These are phyloP conservation scores for Oeneis ivallda DNA, from an alignment of 2,888 invertebrate genomes.

Conservation along the genomic window DNA sequence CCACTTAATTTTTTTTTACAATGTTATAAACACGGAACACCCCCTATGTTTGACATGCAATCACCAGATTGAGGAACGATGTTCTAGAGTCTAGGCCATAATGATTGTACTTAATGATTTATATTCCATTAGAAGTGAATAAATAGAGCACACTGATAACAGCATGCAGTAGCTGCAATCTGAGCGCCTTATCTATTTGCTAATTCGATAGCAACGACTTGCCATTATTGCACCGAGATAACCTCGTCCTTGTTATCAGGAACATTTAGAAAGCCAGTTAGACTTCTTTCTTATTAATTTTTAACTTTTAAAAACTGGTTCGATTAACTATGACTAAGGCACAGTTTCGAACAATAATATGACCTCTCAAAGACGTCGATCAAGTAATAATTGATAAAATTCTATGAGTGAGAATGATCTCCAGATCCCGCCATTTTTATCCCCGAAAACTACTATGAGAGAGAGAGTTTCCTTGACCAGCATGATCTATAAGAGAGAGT, in stretches of 20 bases:
- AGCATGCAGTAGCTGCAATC: conserved; percentile 17
- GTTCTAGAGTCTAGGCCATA: conserved; percentile 5
- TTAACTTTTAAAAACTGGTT: too few relatives aligned
- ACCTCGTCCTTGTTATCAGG: conserved; percentile 9
- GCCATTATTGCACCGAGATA: conserved; percentile 11
- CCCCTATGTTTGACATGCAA: background rate
- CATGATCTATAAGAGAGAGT: too few relatives aligned
- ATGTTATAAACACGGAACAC: background rate
- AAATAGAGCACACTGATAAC: conserved; percentile 14
- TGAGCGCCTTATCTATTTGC: conserved; percentile 13
- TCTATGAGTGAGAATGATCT: too few relatives aligned
- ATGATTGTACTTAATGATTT: background rate
- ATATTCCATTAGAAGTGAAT: conserved; percentile 1
- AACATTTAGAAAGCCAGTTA: conserved; percentile 1
- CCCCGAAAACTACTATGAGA: too few relatives aligned
- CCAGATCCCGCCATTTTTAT: too few relatives aligned
- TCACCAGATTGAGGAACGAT: background rate
- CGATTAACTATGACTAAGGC: too few relatives aligned
- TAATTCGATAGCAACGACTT: conserved; percentile 10
- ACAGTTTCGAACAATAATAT: too few relatives aligned
- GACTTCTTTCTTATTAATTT: background rate
- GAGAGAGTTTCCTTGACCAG: too few relatives aligned
- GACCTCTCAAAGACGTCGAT: too few relatives aligned
- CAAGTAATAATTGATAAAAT: too few relatives aligned
- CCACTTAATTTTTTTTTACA: too few relatives aligned